A percentile compares a stretch with the other conserved stretches of the same genome.
These are phyloP conservation scores for Corella eumyota DNA, from an alignment of 23 tunicate genomes.

Conservation along the genomic window DNA sequence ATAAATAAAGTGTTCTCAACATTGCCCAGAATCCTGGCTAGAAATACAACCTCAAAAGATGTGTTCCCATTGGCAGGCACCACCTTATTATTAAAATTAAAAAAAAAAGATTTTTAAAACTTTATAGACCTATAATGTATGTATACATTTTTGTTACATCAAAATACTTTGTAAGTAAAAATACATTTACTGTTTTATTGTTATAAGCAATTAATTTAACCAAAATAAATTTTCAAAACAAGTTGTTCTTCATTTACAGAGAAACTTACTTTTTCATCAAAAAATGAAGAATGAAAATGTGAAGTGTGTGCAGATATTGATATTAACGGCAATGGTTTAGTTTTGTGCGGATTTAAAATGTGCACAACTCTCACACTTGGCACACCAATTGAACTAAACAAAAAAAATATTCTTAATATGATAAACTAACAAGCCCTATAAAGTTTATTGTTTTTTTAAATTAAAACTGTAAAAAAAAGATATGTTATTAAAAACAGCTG, in stretches of 20 bases:
- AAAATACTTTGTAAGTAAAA: too few relatives aligned
- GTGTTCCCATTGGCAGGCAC: conserved; percentile 64
- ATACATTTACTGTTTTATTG: too few relatives aligned
- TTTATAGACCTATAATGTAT: too few relatives aligned
- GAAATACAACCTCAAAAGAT: conserved; percentile 85
- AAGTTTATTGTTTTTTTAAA: neutral
- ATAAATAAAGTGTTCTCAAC: conserved; percentile 92
- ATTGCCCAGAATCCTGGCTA: conserved; percentile 76
- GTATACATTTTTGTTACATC: too few relatives aligned
- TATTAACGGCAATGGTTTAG: conserved; percentile 36
- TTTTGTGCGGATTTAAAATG: conserved; percentile 67
- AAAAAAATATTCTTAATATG: neutral
- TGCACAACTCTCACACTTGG: conserved; percentile 53
- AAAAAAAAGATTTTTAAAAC: too few relatives aligned
- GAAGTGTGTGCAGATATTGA: conserved; percentile 82
- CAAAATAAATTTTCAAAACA: too few relatives aligned
- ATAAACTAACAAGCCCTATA: neutral
- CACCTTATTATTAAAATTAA: too few relatives aligned
- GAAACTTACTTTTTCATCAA: conserved; percentile 89
- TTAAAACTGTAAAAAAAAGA: neutral
- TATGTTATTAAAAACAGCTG: neutral
- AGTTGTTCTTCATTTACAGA: too few relatives aligned
- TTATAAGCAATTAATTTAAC: too few relatives aligned
- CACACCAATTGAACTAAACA: conserved; percentile 65
- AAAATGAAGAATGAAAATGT: conserved; percentile 93